Evolutionary conservation across 2,113 vertebrate species (phyloP).

Genomic region (Rhegmatorhina hoffmannsi): DNA sequence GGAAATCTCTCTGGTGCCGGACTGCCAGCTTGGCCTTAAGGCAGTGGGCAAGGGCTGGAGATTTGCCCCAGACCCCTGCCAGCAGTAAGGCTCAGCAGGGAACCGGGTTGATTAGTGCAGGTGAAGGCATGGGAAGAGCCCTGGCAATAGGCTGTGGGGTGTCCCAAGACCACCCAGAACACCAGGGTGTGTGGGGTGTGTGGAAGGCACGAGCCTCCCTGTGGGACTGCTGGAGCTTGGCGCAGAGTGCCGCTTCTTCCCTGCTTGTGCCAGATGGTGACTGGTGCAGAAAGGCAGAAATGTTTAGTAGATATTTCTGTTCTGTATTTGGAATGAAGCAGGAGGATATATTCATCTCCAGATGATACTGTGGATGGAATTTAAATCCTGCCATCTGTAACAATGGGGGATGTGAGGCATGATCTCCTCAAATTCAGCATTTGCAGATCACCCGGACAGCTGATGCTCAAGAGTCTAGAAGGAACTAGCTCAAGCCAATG

Average conservation of each 20-base stretch:
- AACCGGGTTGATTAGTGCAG: fast-evolving
- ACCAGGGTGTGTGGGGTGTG: fast-evolving
- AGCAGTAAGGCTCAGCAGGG: not conserved
- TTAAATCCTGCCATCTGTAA: slow-evolving; percentile 72
- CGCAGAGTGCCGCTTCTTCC: not conserved
- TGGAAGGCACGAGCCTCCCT: not conserved
- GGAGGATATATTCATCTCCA: slow-evolving; percentile 71
- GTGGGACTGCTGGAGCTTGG: not conserved
- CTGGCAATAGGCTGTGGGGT: not conserved
- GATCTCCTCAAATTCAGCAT: slow-evolving; percentile 63
- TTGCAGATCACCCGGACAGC: slow-evolving; percentile 56
- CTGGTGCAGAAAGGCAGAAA: slow-evolving; percentile 72
- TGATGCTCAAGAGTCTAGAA: slow-evolving; percentile 56
- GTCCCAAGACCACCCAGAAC: not conserved
- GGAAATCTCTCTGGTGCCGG: not conserved
- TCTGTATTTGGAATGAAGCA: slow-evolving; percentile 71
- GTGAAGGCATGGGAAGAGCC: not conserved
- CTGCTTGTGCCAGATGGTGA: slow-evolving; percentile 61
- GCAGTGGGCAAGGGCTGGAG: fast-evolving
- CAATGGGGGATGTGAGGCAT: slow-evolving; percentile 71
- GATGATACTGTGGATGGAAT: slow-evolving; percentile 71
- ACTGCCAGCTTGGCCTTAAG: not conserved
- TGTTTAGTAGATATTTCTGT: slow-evolving; percentile 72
- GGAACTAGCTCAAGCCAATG: slow-evolving; percentile 4
- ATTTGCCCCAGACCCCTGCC: not conserved